phyloP scores from a whole-genome alignment of 1,140 invertebrate species.

The Harpegnathos saltator region DNA sequence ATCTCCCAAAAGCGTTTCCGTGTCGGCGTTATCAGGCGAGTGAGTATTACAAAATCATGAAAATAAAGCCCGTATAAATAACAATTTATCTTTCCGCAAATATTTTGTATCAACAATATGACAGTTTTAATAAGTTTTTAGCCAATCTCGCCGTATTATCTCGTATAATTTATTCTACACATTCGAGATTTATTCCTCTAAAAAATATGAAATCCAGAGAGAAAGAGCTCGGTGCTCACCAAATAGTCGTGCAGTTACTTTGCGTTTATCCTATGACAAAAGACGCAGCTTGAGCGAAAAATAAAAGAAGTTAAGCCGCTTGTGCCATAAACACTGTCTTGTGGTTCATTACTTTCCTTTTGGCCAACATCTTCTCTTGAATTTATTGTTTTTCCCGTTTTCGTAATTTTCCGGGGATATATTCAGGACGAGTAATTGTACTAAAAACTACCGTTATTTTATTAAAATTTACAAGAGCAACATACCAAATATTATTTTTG shows the following conservation, averaged over 20 bases:
- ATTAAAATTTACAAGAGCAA: neutral
- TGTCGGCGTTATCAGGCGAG: too few relatives aligned
- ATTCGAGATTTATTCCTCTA: too few relatives aligned
- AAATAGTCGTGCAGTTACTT: neutral
- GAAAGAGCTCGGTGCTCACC: too few relatives aligned
- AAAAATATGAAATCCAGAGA: too few relatives aligned
- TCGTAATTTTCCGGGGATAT: neutral
- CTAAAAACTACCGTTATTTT: neutral
- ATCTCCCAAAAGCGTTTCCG: too few relatives aligned
- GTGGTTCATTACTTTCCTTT: neutral
- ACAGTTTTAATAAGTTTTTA: too few relatives aligned
- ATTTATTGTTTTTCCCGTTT: neutral
- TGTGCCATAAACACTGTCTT: neutral
- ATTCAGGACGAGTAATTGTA: neutral
- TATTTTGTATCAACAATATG: too few relatives aligned
- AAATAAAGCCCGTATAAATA: too few relatives aligned
- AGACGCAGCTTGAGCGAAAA: neutral
- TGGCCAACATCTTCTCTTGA: neutral
- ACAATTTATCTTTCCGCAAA: too few relatives aligned
- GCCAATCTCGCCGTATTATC: too few relatives aligned
- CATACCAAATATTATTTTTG: slow-evolving; percentile 3
- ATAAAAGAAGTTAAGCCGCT: neutral
- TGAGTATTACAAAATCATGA: too few relatives aligned
- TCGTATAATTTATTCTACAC: too few relatives aligned
- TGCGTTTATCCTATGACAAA: neutral